A percentile compares a stretch with the other conserved stretches of the same genome.
Evolutionary conservation across 2,888 invertebrate species (phyloP).

Genomic region (Rhamnusium bicolor): DNA sequence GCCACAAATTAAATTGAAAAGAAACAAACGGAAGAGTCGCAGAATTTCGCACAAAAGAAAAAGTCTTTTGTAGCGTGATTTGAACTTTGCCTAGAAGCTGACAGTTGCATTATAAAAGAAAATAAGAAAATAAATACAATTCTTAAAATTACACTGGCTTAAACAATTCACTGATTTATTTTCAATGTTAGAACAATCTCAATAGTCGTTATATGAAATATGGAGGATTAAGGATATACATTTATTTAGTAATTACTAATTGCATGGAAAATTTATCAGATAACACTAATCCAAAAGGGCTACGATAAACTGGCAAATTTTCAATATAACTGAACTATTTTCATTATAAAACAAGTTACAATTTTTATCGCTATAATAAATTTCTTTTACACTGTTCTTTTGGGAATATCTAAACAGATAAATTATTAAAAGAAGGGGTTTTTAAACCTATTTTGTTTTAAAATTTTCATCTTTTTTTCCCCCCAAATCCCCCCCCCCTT

Average conservation of each 20-base stretch:
- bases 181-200: neutral
- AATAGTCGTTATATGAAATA: slow-evolving; percentile 7
- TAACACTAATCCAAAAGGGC: slow-evolving; percentile 6
- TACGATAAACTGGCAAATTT: slow-evolving; percentile 14
- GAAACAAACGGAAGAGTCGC: neutral
- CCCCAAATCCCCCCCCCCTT: too few species aligned
- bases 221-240: slow-evolving; percentile 21
- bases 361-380: too few species aligned
- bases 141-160: neutral
- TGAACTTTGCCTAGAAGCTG: slow-evolving; percentile 16
- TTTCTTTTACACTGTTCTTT: too few species aligned
- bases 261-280: slow-evolving; percentile 8
- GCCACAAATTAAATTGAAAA: slow-evolving; percentile 30
- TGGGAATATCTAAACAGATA: too few species aligned
- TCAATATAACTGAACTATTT: slow-evolving; percentile 11
- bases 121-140: slow-evolving; percentile 11
- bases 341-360: too few species aligned
- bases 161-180: slow-evolving; percentile 25
- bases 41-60: slow-evolving; percentile 9
- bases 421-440: too few species aligned
- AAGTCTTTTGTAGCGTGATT: neutral
- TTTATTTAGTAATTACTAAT: slow-evolving; percentile 14
- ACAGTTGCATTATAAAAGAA: slow-evolving; percentile 10
- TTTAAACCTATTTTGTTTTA: too few species aligned
- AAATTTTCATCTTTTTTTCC: too few species aligned